phyloP scores from a whole-genome alignment of 1,140 invertebrate genomes.

The Drosophila persimilis region DNA sequence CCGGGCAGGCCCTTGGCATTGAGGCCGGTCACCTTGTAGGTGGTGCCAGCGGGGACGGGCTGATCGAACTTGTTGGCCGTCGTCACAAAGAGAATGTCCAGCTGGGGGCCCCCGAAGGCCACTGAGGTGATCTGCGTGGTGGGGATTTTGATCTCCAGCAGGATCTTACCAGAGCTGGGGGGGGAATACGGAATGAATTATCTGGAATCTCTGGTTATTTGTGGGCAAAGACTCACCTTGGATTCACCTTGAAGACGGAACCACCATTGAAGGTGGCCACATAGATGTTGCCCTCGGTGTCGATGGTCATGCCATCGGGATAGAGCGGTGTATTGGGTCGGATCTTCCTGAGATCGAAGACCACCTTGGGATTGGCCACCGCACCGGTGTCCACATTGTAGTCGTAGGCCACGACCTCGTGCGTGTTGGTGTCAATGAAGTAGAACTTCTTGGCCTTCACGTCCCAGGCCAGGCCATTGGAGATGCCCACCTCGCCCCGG shows the following conservation, averaged over 20 bases:
- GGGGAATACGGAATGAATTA: slow-evolving; percentile 2
- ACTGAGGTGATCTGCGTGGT: slow-evolving; percentile 90
- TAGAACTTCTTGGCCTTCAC: slow-evolving; percentile 88
- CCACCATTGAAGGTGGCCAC: slow-evolving; percentile 87
- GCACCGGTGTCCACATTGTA: slow-evolving; percentile 88
- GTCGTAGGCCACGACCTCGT: slow-evolving; percentile 88
- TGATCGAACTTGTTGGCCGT: slow-evolving; percentile 85
- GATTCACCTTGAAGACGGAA: slow-evolving; percentile 78
- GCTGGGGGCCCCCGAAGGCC: slow-evolving; percentile 90
- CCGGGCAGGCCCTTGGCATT: slow-evolving; percentile 85
- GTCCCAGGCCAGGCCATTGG: slow-evolving; percentile 93
- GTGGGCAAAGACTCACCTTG: slow-evolving; percentile 49
- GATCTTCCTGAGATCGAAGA: slow-evolving; percentile 84
- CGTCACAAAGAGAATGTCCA: slow-evolving; percentile 91
- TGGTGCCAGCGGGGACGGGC: slow-evolving; percentile 87
- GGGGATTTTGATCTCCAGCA: slow-evolving; percentile 84
- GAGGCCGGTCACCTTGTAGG: slow-evolving; percentile 88
- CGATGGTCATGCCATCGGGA: slow-evolving; percentile 91
- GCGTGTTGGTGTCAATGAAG: slow-evolving; percentile 89
- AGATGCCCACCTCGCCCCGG: slow-evolving; percentile 86
- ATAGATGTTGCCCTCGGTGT: slow-evolving; percentile 89
- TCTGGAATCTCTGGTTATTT: not conserved
- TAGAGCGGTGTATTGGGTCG: slow-evolving; percentile 81
- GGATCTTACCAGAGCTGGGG: slow-evolving; percentile 63
- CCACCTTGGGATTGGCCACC: slow-evolving; percentile 85